Evolutionary conservation across 2,113 vertebrate genomes (phyloP).

Genomic region (Zingel zingel): DNA sequence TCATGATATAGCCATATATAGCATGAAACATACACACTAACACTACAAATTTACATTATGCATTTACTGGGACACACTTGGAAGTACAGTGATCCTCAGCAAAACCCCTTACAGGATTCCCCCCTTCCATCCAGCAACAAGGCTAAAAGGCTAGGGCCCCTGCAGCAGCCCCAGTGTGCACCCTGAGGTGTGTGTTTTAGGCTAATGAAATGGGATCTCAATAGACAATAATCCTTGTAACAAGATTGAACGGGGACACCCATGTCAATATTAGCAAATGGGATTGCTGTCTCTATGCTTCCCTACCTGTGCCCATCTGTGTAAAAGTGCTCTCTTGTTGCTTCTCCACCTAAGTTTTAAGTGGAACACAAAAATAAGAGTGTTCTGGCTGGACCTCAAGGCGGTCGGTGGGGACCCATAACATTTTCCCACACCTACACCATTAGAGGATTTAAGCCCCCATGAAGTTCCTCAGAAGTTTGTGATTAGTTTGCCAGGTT

Average conservation of each 20-base stretch:
- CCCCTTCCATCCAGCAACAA: conserved; percentile 71
- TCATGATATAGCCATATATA: conserved; percentile 7
- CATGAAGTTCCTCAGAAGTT: conserved; percentile 71
- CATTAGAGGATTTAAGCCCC: conserved; percentile 77
- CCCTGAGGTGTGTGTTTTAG: conserved; percentile 79
- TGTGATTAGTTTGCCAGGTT: conserved; percentile 75
- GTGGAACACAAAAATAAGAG: conserved; percentile 59
- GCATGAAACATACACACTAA: not conserved
- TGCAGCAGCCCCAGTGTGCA: conserved; percentile 62
- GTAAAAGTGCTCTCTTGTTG: conserved; percentile 56
- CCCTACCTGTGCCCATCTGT: conserved; percentile 64
- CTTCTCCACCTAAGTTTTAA: conserved; percentile 67
- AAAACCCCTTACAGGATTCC: conserved; percentile 82
- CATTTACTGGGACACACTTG: conserved; percentile 80
- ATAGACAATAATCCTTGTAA: conserved; percentile 87
- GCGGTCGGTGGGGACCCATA: conserved; percentile 67
- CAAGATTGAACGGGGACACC: conserved; percentile 84
- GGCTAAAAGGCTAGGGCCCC: conserved; percentile 81
- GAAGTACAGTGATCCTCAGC: conserved; percentile 80
- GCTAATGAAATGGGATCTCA: conserved; percentile 88
- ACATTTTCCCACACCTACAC: conserved; percentile 73
- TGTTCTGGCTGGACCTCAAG: conserved; percentile 63
- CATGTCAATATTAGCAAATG: conserved; percentile 88
- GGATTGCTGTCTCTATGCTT: conserved; percentile 73
- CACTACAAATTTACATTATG: conserved; percentile 50